Conservation (phyloP, 2,797 vertebrate genomes). For the Psittacula echo region DNA sequence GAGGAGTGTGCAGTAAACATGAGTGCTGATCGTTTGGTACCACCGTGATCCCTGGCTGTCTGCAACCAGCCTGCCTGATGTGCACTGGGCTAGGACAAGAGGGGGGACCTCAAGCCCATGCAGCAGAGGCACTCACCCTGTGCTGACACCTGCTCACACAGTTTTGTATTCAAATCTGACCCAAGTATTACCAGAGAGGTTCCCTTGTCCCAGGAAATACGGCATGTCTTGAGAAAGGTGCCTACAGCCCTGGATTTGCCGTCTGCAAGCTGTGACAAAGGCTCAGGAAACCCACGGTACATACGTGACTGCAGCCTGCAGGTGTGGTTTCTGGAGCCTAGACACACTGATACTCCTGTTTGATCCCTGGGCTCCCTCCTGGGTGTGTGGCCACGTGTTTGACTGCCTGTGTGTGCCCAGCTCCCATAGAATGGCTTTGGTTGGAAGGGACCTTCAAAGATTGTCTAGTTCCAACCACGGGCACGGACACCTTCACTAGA, state of each 20-base stretch:
- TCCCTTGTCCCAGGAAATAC: background rate
- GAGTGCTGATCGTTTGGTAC: rapidly evolving
- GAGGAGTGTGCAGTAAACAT: rapidly evolving
- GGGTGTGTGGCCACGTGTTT: background rate
- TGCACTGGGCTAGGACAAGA: background rate
- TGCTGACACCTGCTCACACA: background rate
- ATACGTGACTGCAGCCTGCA: background rate
- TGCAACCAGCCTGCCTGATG: rapidly evolving
- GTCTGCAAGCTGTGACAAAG: background rate
- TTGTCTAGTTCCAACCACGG: background rate
- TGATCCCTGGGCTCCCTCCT: background rate
- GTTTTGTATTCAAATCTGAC: background rate
- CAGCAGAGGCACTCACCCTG: background rate
- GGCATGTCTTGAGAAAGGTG: background rate
- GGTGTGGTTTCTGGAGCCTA: background rate
- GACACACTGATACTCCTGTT: background rate
- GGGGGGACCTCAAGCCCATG: background rate
- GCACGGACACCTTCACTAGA: background rate
- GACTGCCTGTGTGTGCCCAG: background rate
- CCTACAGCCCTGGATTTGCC: background rate
- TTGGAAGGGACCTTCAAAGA: background rate
- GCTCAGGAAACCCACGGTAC: background rate
- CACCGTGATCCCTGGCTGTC: rapidly evolving
- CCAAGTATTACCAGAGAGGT: background rate
- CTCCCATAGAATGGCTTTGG: background rate